Evolutionary conservation across 2,888 invertebrate genomes (phyloP), one percentile per base, ranked within the genome.

Genomic region (Plebejus melissa): DNA sequence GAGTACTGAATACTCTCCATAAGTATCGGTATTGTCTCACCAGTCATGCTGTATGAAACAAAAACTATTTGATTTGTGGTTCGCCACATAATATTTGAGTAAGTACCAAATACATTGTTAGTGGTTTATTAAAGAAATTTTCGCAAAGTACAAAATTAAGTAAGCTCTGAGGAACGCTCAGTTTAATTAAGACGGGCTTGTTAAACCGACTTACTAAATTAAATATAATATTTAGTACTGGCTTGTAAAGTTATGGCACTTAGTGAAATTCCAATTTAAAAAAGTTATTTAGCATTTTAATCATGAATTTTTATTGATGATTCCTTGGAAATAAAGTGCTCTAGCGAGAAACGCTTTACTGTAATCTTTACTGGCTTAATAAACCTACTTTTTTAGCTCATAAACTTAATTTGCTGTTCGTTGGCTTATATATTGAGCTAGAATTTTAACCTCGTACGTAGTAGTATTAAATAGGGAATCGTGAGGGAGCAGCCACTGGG

Each of bases 91-190:
- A 60, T 65, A 65, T 65, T 5, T 4, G 32, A 36, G 36, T 32
- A 9, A 36, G 36, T 32, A 9, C 65, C 32, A 65, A 65, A 65
- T 36, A 32, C 32, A 46, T 60, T 60, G 4, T 32, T 36, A 65
- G 65, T 36, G 36, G 32, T 28, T 65, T 65, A 65, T 65, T 65
- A 65, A 16, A 13, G 32, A 65, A 65, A 65, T 32, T 65, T 65
- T 65, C 32, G 5, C 32, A 36, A 65, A 65, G 36, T 65, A 65
- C 65, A 13, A 65, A 65, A 65, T 65, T 65, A 65, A 65, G 65
- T 36, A 32, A 32, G 32, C 65, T 16, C 65, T 65, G 32, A 65
- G 65, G 65, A 65, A 65, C 32, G 65, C 65, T 65, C 65, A 65
- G 13, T 32, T 65, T 65, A 65, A 65, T 65, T 65, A 65, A 36